phyloP scores from a whole-genome alignment of 2,113 vertebrate genomes.

The Laterallus jamaicensis region DNA sequence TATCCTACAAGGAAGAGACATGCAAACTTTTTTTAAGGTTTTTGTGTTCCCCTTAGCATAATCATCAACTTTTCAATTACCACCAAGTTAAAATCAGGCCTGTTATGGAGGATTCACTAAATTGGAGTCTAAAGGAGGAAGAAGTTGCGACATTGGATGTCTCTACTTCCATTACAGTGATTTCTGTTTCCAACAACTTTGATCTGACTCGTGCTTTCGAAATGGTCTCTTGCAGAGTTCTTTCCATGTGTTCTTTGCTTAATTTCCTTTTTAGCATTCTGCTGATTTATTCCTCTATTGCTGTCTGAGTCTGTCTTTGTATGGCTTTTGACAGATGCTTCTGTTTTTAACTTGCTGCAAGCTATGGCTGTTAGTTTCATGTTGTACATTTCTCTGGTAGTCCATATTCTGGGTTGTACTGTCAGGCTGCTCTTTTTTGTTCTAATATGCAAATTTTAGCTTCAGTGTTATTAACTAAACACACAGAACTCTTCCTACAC shows the following conservation, averaged over 20 bases:
- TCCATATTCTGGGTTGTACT: not conserved
- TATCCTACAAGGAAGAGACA: not conserved
- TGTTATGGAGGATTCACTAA: not conserved
- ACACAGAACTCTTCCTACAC: not conserved
- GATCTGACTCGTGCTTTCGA: not conserved
- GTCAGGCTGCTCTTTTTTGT: not conserved
- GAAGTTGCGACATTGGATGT: not conserved
- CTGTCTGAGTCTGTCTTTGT: not conserved
- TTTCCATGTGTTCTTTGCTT: slow-evolving; percentile 1
- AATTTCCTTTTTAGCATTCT: slow-evolving; percentile 29
- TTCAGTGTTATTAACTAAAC: not conserved
- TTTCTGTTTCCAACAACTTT: not conserved
- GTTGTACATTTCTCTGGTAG: not conserved
- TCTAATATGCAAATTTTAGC: not conserved
- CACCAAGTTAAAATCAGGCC: not conserved
- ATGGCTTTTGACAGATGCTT: slow-evolving; percentile 21
- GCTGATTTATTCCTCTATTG: slow-evolving; percentile 27
- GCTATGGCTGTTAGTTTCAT: not conserved
- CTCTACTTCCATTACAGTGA: not conserved
- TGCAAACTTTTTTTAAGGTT: no score
- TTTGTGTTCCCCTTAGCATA: not conserved
- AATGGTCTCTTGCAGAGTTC: not conserved
- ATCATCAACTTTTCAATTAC: not conserved
- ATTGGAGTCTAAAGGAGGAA: not conserved
- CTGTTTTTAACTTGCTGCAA: not conserved